A percentile compares a stretch with the other conserved stretches of the same genome.
Conservation (phyloP, 2,797 vertebrate genomes). For the Acanthurus leucopareius region DNA sequence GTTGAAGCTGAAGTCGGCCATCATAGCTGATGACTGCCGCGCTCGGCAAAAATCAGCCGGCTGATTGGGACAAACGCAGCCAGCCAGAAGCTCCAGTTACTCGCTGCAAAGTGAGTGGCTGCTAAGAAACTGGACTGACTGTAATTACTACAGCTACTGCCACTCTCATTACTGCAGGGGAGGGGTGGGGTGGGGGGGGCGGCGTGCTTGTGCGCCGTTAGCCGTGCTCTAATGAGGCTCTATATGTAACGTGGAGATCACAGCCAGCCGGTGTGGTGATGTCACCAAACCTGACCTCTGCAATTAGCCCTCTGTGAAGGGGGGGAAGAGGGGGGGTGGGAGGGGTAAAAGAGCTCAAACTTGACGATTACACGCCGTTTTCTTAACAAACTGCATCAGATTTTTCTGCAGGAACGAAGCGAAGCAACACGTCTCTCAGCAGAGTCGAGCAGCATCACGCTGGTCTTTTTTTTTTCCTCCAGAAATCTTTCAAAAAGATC, state of each 20-base stretch:
- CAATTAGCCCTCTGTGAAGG: conserved; percentile 61
- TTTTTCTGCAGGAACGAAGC: background rate
- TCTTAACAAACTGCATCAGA: conserved; percentile 11
- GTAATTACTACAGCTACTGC: conserved; percentile 70
- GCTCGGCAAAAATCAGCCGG: conserved; percentile 44
- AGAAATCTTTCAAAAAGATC: conserved; percentile 23
- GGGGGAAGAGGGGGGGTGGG: background rate
- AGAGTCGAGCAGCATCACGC: background rate
- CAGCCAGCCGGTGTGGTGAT: conserved; percentile 58
- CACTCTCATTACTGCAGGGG: conserved; percentile 60
- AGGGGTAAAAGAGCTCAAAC: conserved; percentile 21
- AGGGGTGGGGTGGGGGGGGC: background rate
- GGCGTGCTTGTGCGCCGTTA: conserved; percentile 36
- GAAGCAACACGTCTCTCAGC: conserved; percentile 15
- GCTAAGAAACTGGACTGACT: conserved; percentile 38
- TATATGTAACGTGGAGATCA: conserved; percentile 68
- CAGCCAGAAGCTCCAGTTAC: conserved; percentile 2
- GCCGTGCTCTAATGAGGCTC: conserved; percentile 75
- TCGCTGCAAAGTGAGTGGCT: conserved; percentile 12
- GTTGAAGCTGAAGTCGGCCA: background rate
- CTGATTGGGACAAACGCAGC: conserved; percentile 30
- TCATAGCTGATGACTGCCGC: conserved; percentile 4
- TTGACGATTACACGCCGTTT: conserved; percentile 1
- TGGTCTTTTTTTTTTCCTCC: background rate
- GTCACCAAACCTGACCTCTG: conserved; percentile 64